A percentile compares a stretch with the other conserved stretches of the same genome.
Conservation (phyloP, 2,888 invertebrate genomes). For the Sphaerophoria taeniata region DNA sequence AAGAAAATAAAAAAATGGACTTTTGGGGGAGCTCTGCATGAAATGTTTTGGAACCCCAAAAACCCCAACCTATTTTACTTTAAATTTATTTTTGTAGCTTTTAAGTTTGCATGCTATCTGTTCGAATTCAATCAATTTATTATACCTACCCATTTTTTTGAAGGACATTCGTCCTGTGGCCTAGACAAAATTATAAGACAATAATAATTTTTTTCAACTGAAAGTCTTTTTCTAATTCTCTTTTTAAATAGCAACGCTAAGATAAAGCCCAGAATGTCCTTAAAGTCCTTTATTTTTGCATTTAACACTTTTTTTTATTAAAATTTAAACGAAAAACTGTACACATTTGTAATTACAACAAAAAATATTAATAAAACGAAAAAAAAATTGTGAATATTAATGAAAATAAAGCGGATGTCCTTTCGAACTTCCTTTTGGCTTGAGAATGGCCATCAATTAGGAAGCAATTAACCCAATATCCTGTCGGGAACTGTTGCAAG, state of each 20-base stretch:
- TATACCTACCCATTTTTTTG: constrained; percentile 11
- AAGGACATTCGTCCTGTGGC: constrained; percentile 47
- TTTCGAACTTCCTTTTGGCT: background rate
- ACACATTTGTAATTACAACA: constrained; percentile 62
- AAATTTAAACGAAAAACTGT: constrained; percentile 59
- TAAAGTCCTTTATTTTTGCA: constrained; percentile 38
- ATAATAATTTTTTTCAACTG: constrained; percentile 46
- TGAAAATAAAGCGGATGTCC: constrained; percentile 27
- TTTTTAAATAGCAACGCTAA: constrained; percentile 42
- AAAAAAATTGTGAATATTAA: constrained; percentile 66
- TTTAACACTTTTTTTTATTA: constrained; percentile 47
- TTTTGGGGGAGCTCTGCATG: constrained; percentile 58
- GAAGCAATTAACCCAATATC: constrained; percentile 26
- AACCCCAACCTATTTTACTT: background rate
- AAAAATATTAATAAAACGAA: constrained; percentile 35
- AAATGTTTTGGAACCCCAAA: constrained; percentile 44
- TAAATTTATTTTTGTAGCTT: constrained; percentile 59
- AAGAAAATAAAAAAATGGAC: background rate
- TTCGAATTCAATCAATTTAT: constrained; percentile 59
- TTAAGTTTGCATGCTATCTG: constrained; percentile 76
- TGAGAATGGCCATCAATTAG: constrained; percentile 35
- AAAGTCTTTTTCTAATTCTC: constrained; percentile 1
- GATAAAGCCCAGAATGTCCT: constrained; percentile 54
- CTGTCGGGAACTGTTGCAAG: too few species aligned
- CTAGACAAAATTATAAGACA: constrained; percentile 25